Evolutionary conservation across 2,797 vertebrate species (phyloP).

Genomic region (Onychomys leucogaster): DNA sequence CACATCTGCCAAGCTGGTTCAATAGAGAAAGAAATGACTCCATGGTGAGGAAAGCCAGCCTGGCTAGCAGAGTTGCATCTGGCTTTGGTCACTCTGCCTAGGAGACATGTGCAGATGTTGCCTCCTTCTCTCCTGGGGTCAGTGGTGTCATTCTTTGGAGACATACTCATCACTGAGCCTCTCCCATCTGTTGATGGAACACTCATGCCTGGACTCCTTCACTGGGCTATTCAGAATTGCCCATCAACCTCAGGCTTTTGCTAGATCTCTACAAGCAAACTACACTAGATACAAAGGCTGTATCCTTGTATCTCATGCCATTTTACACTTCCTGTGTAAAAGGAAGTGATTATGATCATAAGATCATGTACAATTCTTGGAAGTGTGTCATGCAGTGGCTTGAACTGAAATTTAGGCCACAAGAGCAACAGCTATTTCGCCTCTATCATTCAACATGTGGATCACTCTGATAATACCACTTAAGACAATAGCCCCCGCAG

Average conservation of each 20-base stretch:
- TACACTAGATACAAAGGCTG: too few species aligned
- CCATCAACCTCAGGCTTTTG: not conserved
- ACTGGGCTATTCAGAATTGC: not conserved
- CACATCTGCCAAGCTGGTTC: not conserved
- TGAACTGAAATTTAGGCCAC: not conserved
- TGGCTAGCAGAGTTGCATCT: fast-evolving
- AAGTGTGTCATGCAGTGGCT: not conserved
- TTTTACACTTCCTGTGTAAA: not conserved
- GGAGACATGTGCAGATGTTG: not conserved
- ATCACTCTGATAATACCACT: not conserved
- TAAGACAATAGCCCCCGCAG: not conserved
- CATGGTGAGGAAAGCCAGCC: not conserved
- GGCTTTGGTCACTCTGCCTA: not conserved
- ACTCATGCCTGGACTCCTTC: not conserved
- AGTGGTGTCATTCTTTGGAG: not conserved
- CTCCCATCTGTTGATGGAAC: not conserved
- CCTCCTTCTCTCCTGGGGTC: not conserved
- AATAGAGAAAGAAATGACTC: not conserved
- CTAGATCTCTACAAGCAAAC: not conserved
- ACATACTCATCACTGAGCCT: too few species aligned
- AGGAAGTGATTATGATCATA: not conserved
- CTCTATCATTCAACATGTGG: not conserved
- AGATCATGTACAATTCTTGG: not conserved
- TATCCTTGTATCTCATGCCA: not conserved
- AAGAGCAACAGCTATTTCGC: not conserved